A percentile compares a stretch with the other conserved stretches of the same genome.
Evolutionary conservation across 2,888 invertebrate species (phyloP).

Genomic region (Siphlonurus alternatus): DNA sequence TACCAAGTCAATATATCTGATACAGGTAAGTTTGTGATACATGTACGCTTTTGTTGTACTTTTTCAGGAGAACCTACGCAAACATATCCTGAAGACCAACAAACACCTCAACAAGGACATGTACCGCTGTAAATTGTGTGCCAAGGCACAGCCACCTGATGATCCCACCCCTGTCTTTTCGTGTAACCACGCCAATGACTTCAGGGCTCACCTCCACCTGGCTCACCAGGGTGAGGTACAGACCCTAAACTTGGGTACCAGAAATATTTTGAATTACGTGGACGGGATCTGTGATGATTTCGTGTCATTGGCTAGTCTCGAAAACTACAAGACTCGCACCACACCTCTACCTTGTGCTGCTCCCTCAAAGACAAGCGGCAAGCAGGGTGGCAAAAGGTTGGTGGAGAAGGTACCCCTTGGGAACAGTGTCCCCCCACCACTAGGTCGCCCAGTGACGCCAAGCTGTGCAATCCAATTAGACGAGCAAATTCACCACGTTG

Average conservation of each 20-base stretch:
- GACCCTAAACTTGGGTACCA: slow-evolving; percentile 22
- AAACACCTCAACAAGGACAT: slow-evolving; percentile 61
- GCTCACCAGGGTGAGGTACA: slow-evolving; percentile 37
- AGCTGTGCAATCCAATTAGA: too few relatives aligned
- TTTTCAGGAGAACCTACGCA: slow-evolving; percentile 67
- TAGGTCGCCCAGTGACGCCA: too few relatives aligned
- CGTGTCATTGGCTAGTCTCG: background rate
- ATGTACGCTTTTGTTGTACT: slow-evolving; percentile 7
- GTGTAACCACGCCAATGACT: slow-evolving; percentile 44
- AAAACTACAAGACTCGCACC: background rate
- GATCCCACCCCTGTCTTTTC: slow-evolving; percentile 23
- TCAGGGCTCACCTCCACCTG: slow-evolving; percentile 43
- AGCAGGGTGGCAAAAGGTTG: too few relatives aligned
- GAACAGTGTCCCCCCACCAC: too few relatives aligned
- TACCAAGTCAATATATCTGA: too few relatives aligned
- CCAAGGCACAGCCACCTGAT: too few relatives aligned
- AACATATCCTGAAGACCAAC: slow-evolving; percentile 63
- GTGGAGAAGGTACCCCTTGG: too few relatives aligned
- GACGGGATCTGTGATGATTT: slow-evolving; percentile 28
- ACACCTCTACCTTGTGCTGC: too few relatives aligned
- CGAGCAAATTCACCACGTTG: too few relatives aligned
- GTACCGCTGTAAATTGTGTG: slow-evolving; percentile 59
- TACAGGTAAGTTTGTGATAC: too few relatives aligned
- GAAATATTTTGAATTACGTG: slow-evolving; percentile 33
- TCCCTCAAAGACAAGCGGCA: too few relatives aligned